Conservation (phyloP, 92 coral and sea anemone genomes). For the Zoanthus sansibaricus region DNA sequence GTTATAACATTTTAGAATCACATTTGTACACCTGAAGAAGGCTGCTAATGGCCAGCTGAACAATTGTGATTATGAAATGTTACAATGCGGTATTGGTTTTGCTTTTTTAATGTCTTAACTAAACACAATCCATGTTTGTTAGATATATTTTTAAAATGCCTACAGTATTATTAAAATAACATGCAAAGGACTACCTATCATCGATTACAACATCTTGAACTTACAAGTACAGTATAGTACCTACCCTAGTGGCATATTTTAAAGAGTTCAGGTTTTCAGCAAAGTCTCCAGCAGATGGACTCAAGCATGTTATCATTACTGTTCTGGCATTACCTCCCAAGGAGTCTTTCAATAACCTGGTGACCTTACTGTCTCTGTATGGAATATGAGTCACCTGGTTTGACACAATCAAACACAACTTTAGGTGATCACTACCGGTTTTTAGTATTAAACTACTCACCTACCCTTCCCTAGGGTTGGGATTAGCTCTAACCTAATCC, state of each 20-base stretch:
- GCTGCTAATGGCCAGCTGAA: too few species aligned
- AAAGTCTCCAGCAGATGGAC: constrained; percentile 96
- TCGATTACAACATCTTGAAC: neutral
- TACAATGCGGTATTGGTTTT: too few species aligned
- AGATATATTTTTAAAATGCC: too few species aligned
- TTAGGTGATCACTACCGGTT: neutral
- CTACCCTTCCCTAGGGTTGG: too few species aligned
- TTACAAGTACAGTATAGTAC: constrained; percentile 11
- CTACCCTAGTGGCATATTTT: constrained; percentile 96
- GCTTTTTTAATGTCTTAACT: too few species aligned
- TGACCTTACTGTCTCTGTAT: constrained; percentile 95
- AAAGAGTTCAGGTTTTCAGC: constrained; percentile 95
- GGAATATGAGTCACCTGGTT: constrained; percentile 84
- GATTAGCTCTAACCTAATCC: too few species aligned
- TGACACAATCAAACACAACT: neutral
- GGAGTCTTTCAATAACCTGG: constrained; percentile 91
- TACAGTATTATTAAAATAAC: neutral
- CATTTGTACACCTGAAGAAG: too few species aligned
- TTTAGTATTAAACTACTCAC: too few species aligned
- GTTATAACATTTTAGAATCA: too few species aligned
- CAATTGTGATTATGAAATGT: too few species aligned
- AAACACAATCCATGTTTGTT: too few species aligned
- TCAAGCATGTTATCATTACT: constrained; percentile 93
- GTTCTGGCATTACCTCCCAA: constrained; percentile 98
- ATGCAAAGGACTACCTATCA: neutral